These are phyloP conservation scores for Nycticebus coucang DNA, from an alignment of 2,113 vertebrate species.

Conservation along the genomic window DNA sequence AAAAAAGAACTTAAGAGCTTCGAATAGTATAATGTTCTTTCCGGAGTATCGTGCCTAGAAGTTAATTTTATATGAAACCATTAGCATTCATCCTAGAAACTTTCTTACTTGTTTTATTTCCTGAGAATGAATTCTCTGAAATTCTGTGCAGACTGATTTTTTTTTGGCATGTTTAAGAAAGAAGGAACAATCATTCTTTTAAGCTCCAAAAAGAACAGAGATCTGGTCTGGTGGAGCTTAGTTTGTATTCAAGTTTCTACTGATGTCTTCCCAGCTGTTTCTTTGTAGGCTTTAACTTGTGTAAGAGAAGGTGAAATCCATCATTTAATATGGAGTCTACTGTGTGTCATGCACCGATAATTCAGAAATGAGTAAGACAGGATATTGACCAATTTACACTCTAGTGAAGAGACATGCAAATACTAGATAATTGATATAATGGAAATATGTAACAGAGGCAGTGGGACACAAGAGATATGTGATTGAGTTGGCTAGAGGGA, in stretches of 20 bases:
- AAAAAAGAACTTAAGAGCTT: background rate
- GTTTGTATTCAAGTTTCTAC: background rate
- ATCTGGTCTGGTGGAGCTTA: background rate
- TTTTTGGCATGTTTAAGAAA: slow-evolving; percentile 59
- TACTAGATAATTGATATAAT: background rate
- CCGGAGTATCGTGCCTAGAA: background rate
- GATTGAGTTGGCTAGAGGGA: background rate
- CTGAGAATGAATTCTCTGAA: slow-evolving; percentile 49
- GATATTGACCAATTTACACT: slow-evolving; percentile 36
- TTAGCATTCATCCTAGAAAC: background rate
- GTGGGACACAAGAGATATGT: background rate
- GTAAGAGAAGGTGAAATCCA: slow-evolving; percentile 29
- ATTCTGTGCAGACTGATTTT: background rate
- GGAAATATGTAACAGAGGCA: background rate
- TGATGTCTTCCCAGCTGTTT: background rate
- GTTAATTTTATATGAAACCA: slow-evolving; percentile 35
- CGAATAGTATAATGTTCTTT: background rate
- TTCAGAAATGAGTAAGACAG: slow-evolving; percentile 50
- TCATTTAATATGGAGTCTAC: slow-evolving; percentile 15
- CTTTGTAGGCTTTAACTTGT: slow-evolving; percentile 29
- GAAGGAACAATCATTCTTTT: background rate
- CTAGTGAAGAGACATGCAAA: slow-evolving; percentile 24
- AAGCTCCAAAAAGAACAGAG: background rate
- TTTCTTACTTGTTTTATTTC: slow-evolving; percentile 33
- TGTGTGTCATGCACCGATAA: slow-evolving; percentile 28